Base-by-base conservation (phyloP, 2,113 vertebrate genomes). In the Rhadina sibilatrix region DNA sequence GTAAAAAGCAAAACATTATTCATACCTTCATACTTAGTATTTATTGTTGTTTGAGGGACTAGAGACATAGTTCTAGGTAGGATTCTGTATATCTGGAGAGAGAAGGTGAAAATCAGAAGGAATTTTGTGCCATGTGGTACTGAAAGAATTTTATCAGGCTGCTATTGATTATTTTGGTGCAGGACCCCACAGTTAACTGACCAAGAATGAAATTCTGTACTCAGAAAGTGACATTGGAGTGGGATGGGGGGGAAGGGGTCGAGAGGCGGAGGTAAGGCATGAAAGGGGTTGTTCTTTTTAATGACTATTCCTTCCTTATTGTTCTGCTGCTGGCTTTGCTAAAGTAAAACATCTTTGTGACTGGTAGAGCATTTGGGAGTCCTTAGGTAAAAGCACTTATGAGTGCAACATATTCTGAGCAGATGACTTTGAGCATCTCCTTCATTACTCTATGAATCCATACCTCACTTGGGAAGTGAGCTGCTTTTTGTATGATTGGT, bases 371-470 rank as follows among this genome's bases (percentile, higher is more conserved):
- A 40, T 15, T n/a, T 74, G 25, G 19, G 24, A 83, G 28, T 37
- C 20, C 23, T 47, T 70, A 54, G 38, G 37, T 78, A 53, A 83
- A 90, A 35, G 19, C 30, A 54, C 11, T 46, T 46, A 33, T 0
- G 4, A 14, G 7, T 27, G 16, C 9, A 75, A 86, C 87, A 78
- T 64, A 80, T 81, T 91, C 72, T 25, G 74, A 92, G 44, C 38
- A 66, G 71, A 68, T 83, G 68, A 60, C 70, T 80, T 95, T 88
- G 85, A 92, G 60, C 18, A 40, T 75, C 83, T 89, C 52, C 65
- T 90, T 90, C 76, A 69, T 89, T 91, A 92, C 60, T 69, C 57
- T 89, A 72, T 17, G 22, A 77, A 93, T 78, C 83, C 46, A 71
- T 46, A 42, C 49, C 64, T 78, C 94, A 42, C 50, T 84, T 74